A percentile compares a stretch with the other conserved stretches of the same genome.
These are phyloP conservation scores for Chroicocephalus ridibundus DNA, from an alignment of 2,113 vertebrate genomes.

Conservation along the genomic window DNA sequence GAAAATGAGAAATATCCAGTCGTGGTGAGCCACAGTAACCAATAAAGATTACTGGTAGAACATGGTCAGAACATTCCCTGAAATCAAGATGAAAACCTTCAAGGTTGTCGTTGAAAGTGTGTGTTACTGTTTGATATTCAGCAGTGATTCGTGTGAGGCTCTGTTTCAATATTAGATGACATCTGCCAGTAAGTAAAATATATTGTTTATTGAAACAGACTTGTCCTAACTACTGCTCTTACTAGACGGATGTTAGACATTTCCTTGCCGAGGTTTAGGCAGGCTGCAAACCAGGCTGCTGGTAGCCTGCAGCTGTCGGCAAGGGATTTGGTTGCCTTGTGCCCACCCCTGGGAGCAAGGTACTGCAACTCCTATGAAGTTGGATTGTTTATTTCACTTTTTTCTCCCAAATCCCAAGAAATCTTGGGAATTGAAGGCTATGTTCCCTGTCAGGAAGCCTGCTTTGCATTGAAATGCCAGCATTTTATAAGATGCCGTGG, in stretches of 20 bases:
- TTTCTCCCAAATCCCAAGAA: not conserved
- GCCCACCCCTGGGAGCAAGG: not conserved
- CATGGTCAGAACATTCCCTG: not conserved
- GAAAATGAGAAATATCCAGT: not conserved
- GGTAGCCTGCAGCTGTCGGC: not conserved
- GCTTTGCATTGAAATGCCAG: not conserved
- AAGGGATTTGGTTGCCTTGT: not conserved
- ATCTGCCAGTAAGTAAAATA: not conserved
- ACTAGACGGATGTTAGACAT: not conserved
- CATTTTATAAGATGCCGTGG: not conserved
- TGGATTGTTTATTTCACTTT: not conserved
- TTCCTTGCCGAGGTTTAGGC: not conserved
- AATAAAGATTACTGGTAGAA: not conserved
- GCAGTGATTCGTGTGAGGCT: not conserved
- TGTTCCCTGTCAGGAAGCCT: not conserved
- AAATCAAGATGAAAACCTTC: not conserved
- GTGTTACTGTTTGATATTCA: not conserved
- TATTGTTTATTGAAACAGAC: not conserved
- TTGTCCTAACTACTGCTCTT: not conserved
- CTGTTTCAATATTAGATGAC: not conserved
- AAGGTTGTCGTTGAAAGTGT: not conserved
- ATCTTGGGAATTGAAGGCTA: not conserved
- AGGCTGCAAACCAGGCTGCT: not conserved
- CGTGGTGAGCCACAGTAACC: not conserved
- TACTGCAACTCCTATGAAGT: not conserved